phyloP scores from a whole-genome alignment of 1,140 invertebrate species.

The Rhagoletis pomonella region DNA sequence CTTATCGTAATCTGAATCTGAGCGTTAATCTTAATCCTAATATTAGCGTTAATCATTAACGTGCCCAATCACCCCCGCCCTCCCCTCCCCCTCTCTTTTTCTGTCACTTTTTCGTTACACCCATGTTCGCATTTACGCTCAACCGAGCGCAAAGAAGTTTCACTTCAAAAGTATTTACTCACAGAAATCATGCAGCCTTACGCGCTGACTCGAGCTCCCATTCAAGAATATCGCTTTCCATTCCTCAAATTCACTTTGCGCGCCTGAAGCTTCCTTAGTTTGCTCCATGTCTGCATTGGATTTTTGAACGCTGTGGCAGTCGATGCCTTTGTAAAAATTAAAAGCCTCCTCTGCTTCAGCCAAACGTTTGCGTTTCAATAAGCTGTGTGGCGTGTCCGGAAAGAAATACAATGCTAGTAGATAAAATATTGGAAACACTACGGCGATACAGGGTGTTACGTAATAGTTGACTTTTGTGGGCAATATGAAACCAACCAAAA shows the following conservation, averaged over 20 bases:
- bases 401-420: slow-evolving; percentile 80
- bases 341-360: slow-evolving; percentile 81
- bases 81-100: too few species aligned
- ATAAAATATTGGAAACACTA: slow-evolving; percentile 80
- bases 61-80: too few species aligned
- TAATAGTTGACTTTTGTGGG: slow-evolving; percentile 81
- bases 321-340: slow-evolving; percentile 64
- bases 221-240: slow-evolving; percentile 58
- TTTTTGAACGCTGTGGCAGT: neutral
- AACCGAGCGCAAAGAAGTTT: neutral
- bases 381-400: slow-evolving; percentile 88
- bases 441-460: slow-evolving; percentile 80
- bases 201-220: slow-evolving; percentile 1
- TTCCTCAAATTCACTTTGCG: slow-evolving; percentile 62
- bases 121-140: too few species aligned
- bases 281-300: neutral
- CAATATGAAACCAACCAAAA: slow-evolving; percentile 83
- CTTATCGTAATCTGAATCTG: too few species aligned
- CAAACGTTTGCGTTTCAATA: slow-evolving; percentile 77
- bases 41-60: too few species aligned
- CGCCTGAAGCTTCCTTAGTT: slow-evolving; percentile 58
- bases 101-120: too few species aligned
- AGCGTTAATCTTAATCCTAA: too few species aligned
- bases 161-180: slow-evolving; percentile 54
- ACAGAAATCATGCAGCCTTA: slow-evolving; percentile 66